Conservation (phyloP, 1,140 invertebrate species). For the Caerostris extrusa region DNA sequence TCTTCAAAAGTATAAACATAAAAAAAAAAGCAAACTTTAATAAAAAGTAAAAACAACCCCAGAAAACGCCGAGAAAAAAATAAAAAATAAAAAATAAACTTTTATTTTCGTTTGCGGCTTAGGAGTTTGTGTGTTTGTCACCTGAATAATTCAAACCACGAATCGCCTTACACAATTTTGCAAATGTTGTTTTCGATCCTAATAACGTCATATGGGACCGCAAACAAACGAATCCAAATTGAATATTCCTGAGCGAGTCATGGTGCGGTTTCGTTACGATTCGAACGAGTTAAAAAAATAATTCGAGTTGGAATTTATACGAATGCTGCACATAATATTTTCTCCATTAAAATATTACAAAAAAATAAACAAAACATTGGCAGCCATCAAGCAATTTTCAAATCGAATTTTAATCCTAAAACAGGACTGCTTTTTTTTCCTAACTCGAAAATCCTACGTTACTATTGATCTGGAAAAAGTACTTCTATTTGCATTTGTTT, state of each 20-base stretch:
- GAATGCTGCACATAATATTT: conserved; percentile 13
- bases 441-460: neutral
- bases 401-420: conserved; percentile 58
- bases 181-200: conserved; percentile 47
- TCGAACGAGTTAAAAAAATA: neutral
- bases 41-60: conserved; percentile 27
- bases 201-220: conserved; percentile 53
- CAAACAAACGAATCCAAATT: conserved; percentile 40
- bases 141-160: conserved; percentile 59
- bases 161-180: conserved; percentile 60
- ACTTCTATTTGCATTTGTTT: neutral
- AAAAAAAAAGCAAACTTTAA: neutral
- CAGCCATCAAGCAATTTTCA: conserved; percentile 46
- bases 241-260: neutral
- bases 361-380: neutral
- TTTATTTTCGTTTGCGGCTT: conserved; percentile 39
- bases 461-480: neutral
- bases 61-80: neutral
- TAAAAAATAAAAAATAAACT: conserved; percentile 6
- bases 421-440: neutral
- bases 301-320: conserved; percentile 2
- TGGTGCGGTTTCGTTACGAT: neutral
- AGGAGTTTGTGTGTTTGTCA: conserved; percentile 39
- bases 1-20: neutral
- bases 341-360: neutral